Conservation (phyloP, 2,797 vertebrate species). For the Steatocranus sp. region DNA sequence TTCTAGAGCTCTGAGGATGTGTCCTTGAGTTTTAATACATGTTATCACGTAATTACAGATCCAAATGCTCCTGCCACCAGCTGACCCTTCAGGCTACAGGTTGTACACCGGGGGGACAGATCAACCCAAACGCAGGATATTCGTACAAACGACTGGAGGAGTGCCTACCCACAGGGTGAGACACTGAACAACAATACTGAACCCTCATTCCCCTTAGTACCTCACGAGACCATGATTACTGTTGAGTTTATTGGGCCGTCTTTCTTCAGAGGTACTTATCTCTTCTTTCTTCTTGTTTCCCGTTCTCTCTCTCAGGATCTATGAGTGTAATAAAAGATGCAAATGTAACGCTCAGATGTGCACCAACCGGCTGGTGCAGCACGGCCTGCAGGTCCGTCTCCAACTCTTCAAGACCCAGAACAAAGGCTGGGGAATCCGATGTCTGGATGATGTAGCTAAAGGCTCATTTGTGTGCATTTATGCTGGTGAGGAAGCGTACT, state of each 20-base stretch:
- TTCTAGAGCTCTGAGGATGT: neutral
- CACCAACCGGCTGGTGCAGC: conserved; percentile 93
- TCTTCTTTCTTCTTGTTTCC: neutral
- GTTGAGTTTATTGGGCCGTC: neutral
- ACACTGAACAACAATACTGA: neutral
- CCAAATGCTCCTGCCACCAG: conserved; percentile 95
- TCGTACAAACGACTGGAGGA: conserved; percentile 92
- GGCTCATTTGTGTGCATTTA: conserved; percentile 99
- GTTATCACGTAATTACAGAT: conserved; percentile 66
- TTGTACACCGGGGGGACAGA: conserved; percentile 88
- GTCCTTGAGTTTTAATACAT: neutral
- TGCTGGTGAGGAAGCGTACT: conserved; percentile 77
- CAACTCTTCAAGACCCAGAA: conserved; percentile 99
- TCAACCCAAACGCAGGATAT: conserved; percentile 87
- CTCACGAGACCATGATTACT: neutral
- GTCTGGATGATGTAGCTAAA: conserved; percentile 94
- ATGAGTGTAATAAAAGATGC: conserved; percentile 95
- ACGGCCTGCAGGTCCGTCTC: conserved; percentile 93
- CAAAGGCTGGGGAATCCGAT: conserved; percentile 98
- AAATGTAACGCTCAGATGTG: conserved; percentile 89
- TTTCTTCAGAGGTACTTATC: neutral
- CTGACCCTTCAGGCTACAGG: conserved; percentile 91
- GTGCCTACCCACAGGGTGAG: conserved; percentile 95
- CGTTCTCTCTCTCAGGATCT: conserved; percentile 77
- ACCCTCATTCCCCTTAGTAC: neutral